phyloP scores from a whole-genome alignment of 2,888 invertebrate genomes.

The Conus canariensis region DNA sequence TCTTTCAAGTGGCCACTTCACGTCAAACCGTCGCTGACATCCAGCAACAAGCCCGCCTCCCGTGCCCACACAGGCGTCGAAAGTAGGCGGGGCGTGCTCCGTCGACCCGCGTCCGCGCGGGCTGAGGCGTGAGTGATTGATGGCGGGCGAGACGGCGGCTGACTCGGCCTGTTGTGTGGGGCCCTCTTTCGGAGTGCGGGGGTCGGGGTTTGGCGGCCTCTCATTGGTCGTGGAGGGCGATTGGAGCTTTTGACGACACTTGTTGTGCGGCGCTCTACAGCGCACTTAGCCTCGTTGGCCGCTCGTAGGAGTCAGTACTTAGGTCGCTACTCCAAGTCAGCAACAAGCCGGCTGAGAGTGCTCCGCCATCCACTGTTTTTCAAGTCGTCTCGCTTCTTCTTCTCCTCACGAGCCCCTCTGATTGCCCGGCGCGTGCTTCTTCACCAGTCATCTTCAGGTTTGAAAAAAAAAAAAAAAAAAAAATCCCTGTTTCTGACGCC shows the following conservation, averaged over 20 bases:
- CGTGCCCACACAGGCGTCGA: not conserved
- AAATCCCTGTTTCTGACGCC: no score
- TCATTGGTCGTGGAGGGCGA: constrained; percentile 16
- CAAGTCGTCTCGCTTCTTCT: not conserved
- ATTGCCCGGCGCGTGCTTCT: not conserved
- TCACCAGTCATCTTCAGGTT: no score
- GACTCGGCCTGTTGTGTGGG: not conserved
- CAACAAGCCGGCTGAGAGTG: not conserved
- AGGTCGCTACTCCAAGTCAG: constrained; percentile 19
- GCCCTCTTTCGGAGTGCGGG: not conserved
- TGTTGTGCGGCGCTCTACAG: not conserved
- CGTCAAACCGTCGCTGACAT: not conserved
- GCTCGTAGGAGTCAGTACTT: constrained; percentile 12
- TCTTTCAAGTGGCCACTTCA: constrained; percentile 16
- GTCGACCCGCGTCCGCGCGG: not conserved
- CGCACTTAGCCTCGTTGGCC: not conserved
- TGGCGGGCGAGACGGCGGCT: not conserved
- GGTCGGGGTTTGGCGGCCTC: not conserved
- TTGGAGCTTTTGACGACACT: not conserved
- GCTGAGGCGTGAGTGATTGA: constrained; percentile 4
- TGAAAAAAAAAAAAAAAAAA: no score
- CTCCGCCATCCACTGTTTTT: constrained; percentile 12
- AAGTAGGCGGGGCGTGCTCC: not conserved
- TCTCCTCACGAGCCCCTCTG: not conserved
- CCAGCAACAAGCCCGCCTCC: not conserved